Evolutionary conservation across 2,888 invertebrate species (phyloP).

Genomic region (Hirtodrosophila duncani): DNA sequence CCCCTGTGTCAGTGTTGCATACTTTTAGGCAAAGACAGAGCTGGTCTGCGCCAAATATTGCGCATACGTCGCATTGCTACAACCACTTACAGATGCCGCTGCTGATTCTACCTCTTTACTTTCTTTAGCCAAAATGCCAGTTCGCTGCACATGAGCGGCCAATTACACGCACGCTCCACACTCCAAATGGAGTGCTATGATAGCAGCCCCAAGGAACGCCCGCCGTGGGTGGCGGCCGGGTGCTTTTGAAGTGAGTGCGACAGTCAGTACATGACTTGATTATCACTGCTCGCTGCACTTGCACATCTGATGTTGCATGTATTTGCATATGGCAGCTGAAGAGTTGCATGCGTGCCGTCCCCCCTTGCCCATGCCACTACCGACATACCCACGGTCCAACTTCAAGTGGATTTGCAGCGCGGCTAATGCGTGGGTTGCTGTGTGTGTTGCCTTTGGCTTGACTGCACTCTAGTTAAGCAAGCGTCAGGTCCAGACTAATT

Average conservation of each 20-base stretch:
- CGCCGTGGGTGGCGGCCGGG: not conserved
- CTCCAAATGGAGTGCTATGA: conserved; percentile 10
- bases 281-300: conserved; percentile 59
- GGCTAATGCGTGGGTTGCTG: too few relatives aligned
- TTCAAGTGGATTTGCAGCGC: too few relatives aligned
- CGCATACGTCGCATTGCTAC: conserved; percentile 56
- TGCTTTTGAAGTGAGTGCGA: not conserved
- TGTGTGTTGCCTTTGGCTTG: conserved; percentile 4
- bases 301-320: conserved; percentile 52
- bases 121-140: too few relatives aligned
- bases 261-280: conserved; percentile 60
- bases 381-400: too few relatives aligned
- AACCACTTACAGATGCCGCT: conserved; percentile 16
- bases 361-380: not conserved
- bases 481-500: conserved; percentile 27
- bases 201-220: not conserved
- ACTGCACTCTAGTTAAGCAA: not conserved
- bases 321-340: conserved; percentile 62
- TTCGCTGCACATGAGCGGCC: conserved; percentile 59
- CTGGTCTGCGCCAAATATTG: conserved; percentile 37
- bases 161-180: conserved; percentile 44
- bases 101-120: too few relatives aligned
- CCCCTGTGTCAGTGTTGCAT: not conserved
- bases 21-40: too few relatives aligned
- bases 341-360: conserved; percentile 36